These are phyloP conservation scores for Serinus canaria DNA, from an alignment of 2,113 vertebrate genomes.

Conservation along the genomic window DNA sequence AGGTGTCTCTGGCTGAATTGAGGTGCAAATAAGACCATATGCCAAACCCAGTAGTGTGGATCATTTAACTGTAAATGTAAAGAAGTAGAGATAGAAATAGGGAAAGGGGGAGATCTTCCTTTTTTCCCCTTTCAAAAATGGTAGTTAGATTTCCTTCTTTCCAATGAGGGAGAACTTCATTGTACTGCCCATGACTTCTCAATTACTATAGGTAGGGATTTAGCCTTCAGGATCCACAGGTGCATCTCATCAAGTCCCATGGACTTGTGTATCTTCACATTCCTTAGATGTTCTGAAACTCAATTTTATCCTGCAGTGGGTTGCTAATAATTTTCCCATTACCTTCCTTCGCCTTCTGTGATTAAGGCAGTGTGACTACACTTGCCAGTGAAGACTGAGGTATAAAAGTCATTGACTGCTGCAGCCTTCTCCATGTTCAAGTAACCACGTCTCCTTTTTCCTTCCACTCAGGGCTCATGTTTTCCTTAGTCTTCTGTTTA, in stretches of 20 bases:
- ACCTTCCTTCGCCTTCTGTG: background rate
- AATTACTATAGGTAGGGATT: background rate
- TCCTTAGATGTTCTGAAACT: background rate
- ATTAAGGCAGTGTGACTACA: background rate
- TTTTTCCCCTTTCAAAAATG: background rate
- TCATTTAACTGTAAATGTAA: background rate
- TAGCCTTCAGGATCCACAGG: background rate
- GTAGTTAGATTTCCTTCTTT: background rate
- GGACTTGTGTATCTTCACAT: fast-evolving
- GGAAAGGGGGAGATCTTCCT: background rate
- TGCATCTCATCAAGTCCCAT: background rate
- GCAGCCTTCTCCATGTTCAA: background rate
- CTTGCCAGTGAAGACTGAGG: background rate
- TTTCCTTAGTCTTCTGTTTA: background rate
- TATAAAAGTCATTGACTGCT: background rate
- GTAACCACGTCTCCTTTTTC: background rate
- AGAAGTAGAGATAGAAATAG: background rate
- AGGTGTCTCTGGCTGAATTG: fast-evolving
- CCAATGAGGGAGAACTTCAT: background rate
- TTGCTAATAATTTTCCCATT: background rate
- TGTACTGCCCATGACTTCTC: background rate
- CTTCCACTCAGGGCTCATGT: background rate
- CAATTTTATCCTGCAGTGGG: background rate
- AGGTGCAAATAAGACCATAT: background rate
- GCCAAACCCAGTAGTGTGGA: background rate